Evolutionary conservation across 2,888 invertebrate species (phyloP).

Genomic region (Brachylomia viminalis): DNA sequence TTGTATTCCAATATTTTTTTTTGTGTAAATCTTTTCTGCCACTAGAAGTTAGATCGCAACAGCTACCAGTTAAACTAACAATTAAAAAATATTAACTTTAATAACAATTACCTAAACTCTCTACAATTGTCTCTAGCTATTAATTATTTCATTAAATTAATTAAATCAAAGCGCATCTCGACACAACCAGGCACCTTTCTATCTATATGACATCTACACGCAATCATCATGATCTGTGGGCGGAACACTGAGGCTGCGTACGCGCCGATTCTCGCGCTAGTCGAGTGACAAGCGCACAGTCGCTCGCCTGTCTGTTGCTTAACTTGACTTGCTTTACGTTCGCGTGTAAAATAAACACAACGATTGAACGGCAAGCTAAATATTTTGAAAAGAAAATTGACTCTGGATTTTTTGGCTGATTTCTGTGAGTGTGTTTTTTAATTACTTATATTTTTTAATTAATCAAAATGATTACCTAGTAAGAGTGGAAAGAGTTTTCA

Average conservation of each 20-base stretch:
- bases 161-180: constrained; percentile 13
- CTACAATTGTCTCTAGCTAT: neutral
- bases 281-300: constrained; percentile 74
- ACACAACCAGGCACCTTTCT: constrained; percentile 19
- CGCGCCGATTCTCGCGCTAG: constrained; percentile 73
- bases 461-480: neutral
- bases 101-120: neutral
- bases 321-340: constrained; percentile 57
- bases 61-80: neutral
- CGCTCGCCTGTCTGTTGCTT: constrained; percentile 70
- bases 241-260: constrained; percentile 71
- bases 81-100: neutral
- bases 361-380: constrained; percentile 66
- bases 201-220: constrained; percentile 39
- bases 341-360: constrained; percentile 55
- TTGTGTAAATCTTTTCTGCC: neutral
- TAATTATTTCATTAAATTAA: neutral
- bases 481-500: neutral
- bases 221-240: constrained; percentile 68
- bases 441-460: neutral
- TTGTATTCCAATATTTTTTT: neutral
- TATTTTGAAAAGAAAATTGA: constrained; percentile 43
- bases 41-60: neutral
- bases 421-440: constrained; percentile 58
- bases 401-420: constrained; percentile 45